Evolutionary conservation across 2,113 vertebrate genomes (phyloP), one percentile per base, ranked within the genome.

Genomic region (Nymphicus hollandicus): DNA sequence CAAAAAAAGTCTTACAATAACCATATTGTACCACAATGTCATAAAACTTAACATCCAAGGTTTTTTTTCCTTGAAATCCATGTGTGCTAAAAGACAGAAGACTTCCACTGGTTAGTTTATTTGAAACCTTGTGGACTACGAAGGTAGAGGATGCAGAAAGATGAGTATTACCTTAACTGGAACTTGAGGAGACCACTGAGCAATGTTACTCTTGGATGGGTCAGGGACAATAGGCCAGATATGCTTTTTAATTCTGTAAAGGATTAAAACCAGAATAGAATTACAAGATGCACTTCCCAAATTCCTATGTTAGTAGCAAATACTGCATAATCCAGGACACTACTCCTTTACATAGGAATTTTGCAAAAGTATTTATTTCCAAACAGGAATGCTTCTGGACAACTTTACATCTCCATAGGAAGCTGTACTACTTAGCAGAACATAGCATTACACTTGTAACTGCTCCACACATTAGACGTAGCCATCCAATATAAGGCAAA

Each of bases 171-270:
- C 99, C 98, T 98, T 98, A 19, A 97, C 89, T 63, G 98, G 98
- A 77, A 98, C 98, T 84, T 99, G 99, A 87, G 99, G 99, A 84
- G 99, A 99, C 99, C 99, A 99, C 91, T 98, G 98, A 60, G 99
- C 98, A 85, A 99, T 98, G 70, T 99, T 99, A 97, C 99, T 99
- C 93, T 99, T 99, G 81, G 98, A 98, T 47, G 99, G 99, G 97
- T 99, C 98, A 69, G 99, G 99, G 86, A 99, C 99, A 10, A 98
- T 98, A 35, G 99, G 99, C 99, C 99, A 99, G 82, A 99, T 98
- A 82, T 98, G 98, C 66, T 98, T 98, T 96, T 99, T 99, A 95
- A 99, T 99, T 93, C 99, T 99, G 89, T 58, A 95, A 84, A 85
- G 19, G 39, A 96, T 92, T 90, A 52, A 88, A 84, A 97, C 7